Conservation (phyloP, 2,888 invertebrate genomes). For the Ligdia adustata region DNA sequence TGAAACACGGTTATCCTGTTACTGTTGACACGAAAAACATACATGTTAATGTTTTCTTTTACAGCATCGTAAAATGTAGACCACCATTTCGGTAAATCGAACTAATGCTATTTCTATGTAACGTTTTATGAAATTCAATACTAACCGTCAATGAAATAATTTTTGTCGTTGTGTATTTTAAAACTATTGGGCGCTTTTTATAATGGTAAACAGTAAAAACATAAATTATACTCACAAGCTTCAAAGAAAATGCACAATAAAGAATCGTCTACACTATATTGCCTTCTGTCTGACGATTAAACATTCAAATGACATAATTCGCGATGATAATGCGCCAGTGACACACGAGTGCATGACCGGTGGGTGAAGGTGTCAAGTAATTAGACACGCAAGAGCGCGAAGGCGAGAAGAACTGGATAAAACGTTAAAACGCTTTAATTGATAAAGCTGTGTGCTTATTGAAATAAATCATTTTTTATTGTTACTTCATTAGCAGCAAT, state of each 20-base stretch:
- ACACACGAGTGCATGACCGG: conserved; percentile 16
- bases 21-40: conserved; percentile 28
- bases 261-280: conserved; percentile 7
- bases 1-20: conserved; percentile 68
- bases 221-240: conserved; percentile 3
- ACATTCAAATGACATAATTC: conserved; percentile 42
- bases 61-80: conserved; percentile 29
- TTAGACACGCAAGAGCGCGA: conserved; percentile 5
- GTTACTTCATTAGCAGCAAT: no score
- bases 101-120: background rate
- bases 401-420: background rate
- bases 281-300: conserved; percentile 31
- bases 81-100: conserved; percentile 28
- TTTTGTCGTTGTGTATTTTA: no score
- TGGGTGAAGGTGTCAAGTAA: conserved; percentile 8
- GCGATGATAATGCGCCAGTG: conserved; percentile 28
- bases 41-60: conserved; percentile 37
- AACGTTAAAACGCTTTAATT: conserved; percentile 1
- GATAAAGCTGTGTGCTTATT: background rate
- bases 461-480: no score
- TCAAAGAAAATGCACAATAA: conserved; percentile 13
- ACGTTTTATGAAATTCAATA: conserved; percentile 1
- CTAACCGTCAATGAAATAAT: no score
- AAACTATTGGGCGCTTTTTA: no score
- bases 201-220: background rate